Percentiles rank a stretch among this genome's conserved stretches.
Evolutionary conservation across 2,797 vertebrate genomes (phyloP).

Genomic region (Gallinago nigripennis): DNA sequence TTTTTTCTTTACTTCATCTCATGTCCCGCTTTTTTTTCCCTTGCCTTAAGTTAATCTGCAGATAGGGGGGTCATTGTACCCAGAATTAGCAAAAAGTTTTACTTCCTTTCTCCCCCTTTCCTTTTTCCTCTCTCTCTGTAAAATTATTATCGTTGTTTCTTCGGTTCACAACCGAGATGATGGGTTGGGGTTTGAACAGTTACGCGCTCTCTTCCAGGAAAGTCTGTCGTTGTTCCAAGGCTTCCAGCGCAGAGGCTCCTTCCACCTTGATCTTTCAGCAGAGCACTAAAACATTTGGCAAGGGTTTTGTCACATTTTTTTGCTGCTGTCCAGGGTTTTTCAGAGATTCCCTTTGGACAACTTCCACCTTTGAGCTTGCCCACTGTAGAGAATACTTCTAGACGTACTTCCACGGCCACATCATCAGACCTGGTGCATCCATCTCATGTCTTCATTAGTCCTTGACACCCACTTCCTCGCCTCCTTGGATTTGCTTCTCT

Average conservation of each 20-base stretch:
- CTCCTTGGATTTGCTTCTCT: background rate
- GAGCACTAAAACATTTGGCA: constrained; percentile 47
- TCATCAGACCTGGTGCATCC: background rate
- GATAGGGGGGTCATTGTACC: background rate
- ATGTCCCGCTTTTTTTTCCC: background rate
- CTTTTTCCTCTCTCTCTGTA: background rate
- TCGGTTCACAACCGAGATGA: background rate
- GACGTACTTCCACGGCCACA: background rate
- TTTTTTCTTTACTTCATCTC: background rate
- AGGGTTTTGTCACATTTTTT: background rate
- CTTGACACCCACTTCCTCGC: background rate
- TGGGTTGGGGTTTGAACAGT: constrained; percentile 29
- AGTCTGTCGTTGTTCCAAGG: constrained; percentile 43
- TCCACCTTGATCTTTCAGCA: constrained; percentile 65
- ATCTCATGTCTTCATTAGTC: background rate
- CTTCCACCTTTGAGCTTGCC: constrained; percentile 39
- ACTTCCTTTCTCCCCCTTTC: background rate
- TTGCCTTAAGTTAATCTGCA: background rate
- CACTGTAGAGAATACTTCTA: background rate
- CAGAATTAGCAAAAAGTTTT: background rate
- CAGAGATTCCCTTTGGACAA: constrained; percentile 52
- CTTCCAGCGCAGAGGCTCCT: constrained; percentile 24
- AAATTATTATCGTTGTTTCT: constrained; percentile 17
- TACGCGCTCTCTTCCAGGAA: constrained; percentile 1
- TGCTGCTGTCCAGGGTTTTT: constrained; percentile 49